Evolutionary conservation across 2,113 vertebrate genomes (phyloP).

Genomic region (Pipra filicauda): DNA sequence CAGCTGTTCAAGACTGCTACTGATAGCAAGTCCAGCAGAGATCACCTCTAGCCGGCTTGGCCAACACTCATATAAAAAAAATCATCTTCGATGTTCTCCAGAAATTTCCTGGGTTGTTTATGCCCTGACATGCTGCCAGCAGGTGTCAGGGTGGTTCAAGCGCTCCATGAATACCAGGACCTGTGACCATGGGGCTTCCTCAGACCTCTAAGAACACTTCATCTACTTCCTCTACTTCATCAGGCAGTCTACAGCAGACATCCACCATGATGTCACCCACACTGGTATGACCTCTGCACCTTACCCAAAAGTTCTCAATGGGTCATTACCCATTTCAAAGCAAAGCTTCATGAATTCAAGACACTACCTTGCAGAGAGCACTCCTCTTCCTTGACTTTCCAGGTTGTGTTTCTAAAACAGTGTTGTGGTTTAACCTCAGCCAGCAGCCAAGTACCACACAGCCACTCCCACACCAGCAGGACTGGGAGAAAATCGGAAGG

Average conservation of each 20-base stretch:
- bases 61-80: background rate
- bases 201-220: background rate
- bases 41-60: background rate
- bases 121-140: background rate
- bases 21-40: background rate
- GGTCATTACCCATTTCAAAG: background rate
- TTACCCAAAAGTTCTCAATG: background rate
- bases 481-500: background rate
- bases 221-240: background rate
- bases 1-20: background rate
- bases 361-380: background rate
- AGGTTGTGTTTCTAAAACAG: background rate
- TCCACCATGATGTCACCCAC: background rate
- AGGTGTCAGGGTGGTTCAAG: background rate
- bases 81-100: background rate
- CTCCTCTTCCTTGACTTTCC: background rate
- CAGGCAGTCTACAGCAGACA: background rate
- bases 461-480: background rate
- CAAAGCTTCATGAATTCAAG: background rate
- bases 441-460: background rate
- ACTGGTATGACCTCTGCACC: background rate
- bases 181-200: background rate
- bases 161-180: background rate
- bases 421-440: background rate
- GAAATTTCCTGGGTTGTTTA: background rate